Conservation (phyloP, 1,140 invertebrate genomes). For the Pachyrhynchus sulphureomaculatus region DNA sequence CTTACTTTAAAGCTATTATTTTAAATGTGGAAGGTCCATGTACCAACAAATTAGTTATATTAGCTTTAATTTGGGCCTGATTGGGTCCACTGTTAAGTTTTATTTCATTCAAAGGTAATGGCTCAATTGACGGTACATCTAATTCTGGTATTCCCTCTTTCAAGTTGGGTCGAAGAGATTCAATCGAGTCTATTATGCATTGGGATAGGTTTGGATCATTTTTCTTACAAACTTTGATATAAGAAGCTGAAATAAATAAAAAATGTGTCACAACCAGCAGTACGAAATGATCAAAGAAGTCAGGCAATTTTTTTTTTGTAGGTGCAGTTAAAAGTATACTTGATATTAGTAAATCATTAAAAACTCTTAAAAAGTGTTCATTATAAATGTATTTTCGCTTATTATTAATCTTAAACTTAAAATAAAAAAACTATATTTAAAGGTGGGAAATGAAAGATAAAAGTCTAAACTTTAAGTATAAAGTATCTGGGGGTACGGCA, state of each 20-base stretch:
- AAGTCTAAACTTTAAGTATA: no score
- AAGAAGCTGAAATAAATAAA: conserved; percentile 63
- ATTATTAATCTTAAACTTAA: no score
- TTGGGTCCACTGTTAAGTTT: conserved; percentile 41
- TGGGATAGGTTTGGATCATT: conserved; percentile 62
- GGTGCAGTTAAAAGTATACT: no score
- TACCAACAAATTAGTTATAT: conserved; percentile 45
- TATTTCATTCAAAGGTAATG: conserved; percentile 59
- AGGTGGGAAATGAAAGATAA: no score
- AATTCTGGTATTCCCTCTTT: conserved; percentile 65
- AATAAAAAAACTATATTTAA: no score
- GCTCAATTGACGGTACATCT: conserved; percentile 65
- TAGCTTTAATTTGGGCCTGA: conserved; percentile 40
- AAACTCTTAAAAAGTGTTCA: no score
- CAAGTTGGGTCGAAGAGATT: conserved; percentile 60
- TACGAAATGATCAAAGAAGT: no score
- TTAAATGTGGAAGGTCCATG: conserved; percentile 40
- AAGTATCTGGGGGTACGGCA: no score
- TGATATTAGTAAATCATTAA: no score
- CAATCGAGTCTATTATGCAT: conserved; percentile 66
- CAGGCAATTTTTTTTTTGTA: no score
- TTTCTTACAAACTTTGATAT: conserved; percentile 66
- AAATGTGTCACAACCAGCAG: no score
- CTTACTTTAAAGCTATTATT: conserved; percentile 42
- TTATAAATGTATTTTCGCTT: no score